Percentiles rank a stretch among this genome's conserved stretches.
Conservation (phyloP, 2,113 vertebrate genomes). For the Pycnonotus jocosus region DNA sequence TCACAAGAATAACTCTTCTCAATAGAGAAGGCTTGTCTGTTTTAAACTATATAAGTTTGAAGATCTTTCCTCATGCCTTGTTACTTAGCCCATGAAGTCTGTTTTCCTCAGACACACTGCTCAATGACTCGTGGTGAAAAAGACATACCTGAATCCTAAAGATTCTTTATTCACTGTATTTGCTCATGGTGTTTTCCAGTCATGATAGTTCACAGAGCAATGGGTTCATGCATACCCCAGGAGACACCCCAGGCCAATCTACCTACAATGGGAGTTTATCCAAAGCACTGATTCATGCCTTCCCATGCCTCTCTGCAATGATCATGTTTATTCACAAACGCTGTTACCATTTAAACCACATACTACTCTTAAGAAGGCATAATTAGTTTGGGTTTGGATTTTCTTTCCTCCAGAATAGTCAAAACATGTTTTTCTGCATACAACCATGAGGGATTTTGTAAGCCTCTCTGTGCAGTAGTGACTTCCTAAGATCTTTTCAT, state of each 20-base stretch:
- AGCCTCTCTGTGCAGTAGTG: neutral
- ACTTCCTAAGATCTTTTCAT: neutral
- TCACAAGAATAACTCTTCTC: neutral
- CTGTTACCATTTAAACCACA: neutral
- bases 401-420: neutral
- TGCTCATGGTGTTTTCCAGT: neutral
- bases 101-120: neutral
- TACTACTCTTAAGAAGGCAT: neutral
- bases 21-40: neutral
- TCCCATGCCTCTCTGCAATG: neutral
- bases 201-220: neutral
- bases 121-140: neutral
- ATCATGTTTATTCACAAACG: neutral
- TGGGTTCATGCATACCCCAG: too few species aligned
- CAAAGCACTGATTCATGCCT: neutral
- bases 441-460: neutral
- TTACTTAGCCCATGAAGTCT: neutral
- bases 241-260: too few species aligned
- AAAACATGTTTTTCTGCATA: neutral
- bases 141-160: neutral
- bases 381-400: neutral
- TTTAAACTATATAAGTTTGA: neutral
- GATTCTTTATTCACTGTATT: neutral
- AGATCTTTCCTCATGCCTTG: neutral
- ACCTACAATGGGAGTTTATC: neutral